A percentile compares a stretch with the other conserved stretches of the same genome.
phyloP scores from a whole-genome alignment of 2,888 invertebrate genomes.

The Rhagium mordax region DNA sequence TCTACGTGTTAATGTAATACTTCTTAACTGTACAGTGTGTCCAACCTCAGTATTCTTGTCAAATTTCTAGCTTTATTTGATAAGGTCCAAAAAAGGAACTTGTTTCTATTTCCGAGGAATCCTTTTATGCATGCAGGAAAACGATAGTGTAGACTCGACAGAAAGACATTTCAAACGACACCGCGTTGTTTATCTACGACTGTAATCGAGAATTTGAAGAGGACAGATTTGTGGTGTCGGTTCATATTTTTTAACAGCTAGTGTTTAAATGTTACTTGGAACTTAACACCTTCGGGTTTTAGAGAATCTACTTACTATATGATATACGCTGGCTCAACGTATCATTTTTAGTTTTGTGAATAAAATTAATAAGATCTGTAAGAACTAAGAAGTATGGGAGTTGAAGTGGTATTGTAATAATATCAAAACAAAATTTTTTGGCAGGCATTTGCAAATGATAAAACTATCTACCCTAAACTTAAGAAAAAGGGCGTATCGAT shows the following conservation, averaged over 20 bases:
- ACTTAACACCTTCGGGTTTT: neutral
- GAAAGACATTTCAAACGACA: conserved; percentile 1
- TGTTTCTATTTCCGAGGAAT: neutral
- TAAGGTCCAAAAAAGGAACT: conserved; percentile 16
- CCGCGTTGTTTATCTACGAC: conserved; percentile 14
- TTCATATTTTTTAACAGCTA: neutral
- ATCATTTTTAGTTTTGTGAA: no score
- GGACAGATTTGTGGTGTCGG: conserved; percentile 11
- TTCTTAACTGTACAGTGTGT: neutral
- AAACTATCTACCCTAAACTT: no score
- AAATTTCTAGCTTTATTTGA: conserved; percentile 11
- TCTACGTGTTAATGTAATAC: conserved; percentile 7
- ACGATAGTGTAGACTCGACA: neutral
- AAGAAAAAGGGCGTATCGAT: no score
- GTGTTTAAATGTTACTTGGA: conserved; percentile 3
- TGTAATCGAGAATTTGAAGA: conserved; percentile 11
- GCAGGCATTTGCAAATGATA: no score
- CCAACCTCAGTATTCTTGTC: conserved; percentile 8
- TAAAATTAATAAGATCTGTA: no score
- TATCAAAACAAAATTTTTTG: no score
- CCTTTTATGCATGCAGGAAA: neutral
- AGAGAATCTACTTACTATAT: neutral
- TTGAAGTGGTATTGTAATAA: no score
- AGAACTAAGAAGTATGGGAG: no score
- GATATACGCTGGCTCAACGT: neutral